Evolutionary conservation across 1,140 invertebrate genomes (phyloP), one percentile per base, ranked within the genome.

Genomic region (Drosophila eugracilis): DNA sequence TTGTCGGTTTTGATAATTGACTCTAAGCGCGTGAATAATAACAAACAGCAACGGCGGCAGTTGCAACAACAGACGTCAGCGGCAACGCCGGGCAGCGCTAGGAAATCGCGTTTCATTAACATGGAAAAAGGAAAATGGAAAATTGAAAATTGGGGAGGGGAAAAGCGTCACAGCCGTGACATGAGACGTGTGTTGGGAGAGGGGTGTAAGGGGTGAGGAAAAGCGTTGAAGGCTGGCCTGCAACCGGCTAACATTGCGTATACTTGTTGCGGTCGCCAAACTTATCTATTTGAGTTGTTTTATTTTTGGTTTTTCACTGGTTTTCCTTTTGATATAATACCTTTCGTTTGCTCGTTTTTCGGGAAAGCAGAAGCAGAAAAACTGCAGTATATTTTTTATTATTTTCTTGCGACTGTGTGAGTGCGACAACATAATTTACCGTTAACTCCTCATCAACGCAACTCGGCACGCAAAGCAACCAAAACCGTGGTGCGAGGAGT

Each of bases 51-150:
- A 49, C 60, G 39, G 60, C 55, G 24, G 55, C 28, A 10, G 60
- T 45, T 60, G 55, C 69, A 54, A 21, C 70, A 49, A 37, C 44
- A 53, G 44, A 74, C 58, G 58, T 39, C 70, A 63, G 55, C 26
- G 47, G 32, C 36, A 24, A 21, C 57, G n/a, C n/a, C n/a, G 49
- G 41, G 30, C 72, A 48, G 80, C 74, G 80, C 74, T 80, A 80
- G 80, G 81, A 80, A 85, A 85, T 86, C 62, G 80, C 81, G 80
- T 86, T 80, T 85, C 73, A 85, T 86, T 85, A 85, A 86, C 81
- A 85, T 74, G 73, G 50, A 73, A 86, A 76, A 75, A 60, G 42
- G 66, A 72, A 83, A 84, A 85, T 72, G 42, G 66, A 72, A 83
- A 84, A 85, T 72, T 65, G 57, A 76, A 79, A 85, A 74, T 63